Conservation (phyloP, 2,888 invertebrate genomes). For the Meghimatium bilineatum region DNA sequence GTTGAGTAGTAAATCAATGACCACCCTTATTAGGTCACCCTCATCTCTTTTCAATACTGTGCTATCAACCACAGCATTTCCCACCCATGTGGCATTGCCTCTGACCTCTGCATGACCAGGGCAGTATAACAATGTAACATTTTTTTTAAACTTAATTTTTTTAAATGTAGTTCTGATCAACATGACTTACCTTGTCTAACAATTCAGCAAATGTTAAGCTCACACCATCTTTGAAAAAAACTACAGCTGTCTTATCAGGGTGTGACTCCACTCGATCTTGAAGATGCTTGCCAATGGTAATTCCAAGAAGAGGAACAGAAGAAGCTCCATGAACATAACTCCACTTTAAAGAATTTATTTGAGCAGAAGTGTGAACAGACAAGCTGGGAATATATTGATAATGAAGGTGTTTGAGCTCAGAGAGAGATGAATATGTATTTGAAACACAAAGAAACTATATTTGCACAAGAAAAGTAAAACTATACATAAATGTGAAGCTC, state of each 20-base stretch:
- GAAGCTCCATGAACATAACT: conserved; percentile 72
- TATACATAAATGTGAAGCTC: neutral
- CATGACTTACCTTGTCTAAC: conserved; percentile 62
- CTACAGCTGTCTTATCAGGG: conserved; percentile 71
- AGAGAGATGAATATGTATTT: neutral
- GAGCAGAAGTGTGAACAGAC: neutral
- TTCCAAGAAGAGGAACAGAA: conserved; percentile 65
- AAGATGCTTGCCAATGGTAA: conserved; percentile 72
- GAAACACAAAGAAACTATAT: neutral
- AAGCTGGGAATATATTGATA: neutral
- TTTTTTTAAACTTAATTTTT: too few species aligned
- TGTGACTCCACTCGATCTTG: conserved; percentile 64
- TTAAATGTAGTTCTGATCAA: neutral
- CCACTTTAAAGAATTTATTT: conserved; percentile 31
- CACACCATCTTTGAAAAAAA: conserved; percentile 63
- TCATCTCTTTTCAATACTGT: too few species aligned
- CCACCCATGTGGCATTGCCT: too few species aligned
- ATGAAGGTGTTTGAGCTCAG: neutral
- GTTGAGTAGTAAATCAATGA: too few species aligned
- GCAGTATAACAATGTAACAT: too few species aligned
- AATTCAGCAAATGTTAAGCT: conserved; percentile 70
- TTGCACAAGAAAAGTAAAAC: neutral
- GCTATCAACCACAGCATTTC: too few species aligned
- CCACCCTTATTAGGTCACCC: too few species aligned
- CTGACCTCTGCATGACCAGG: too few species aligned